phyloP scores from a whole-genome alignment of 2,113 vertebrate species.

The Bufo gargarizans region DNA sequence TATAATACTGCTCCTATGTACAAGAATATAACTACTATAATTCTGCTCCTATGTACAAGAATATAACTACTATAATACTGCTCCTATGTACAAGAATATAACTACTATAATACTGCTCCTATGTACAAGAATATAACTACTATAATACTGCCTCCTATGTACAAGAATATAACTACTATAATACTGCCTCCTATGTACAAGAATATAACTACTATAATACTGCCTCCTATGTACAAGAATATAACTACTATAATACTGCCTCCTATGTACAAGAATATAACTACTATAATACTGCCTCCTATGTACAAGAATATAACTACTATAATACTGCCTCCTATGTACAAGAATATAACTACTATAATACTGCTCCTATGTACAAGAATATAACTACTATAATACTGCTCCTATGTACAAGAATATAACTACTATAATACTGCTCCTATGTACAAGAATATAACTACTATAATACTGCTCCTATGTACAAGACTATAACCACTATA shows the following conservation, averaged over 20 bases:
- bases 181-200: too few species aligned
- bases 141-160: neutral
- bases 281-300: conserved; percentile 9
- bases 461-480: neutral
- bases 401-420: neutral
- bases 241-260: conserved; percentile 14
- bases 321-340: conserved; percentile 7
- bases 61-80: too few species aligned
- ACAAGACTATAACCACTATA: neutral
- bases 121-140: neutral
- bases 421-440: too few species aligned
- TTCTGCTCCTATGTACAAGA: too few species aligned
- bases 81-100: neutral
- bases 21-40: too few species aligned
- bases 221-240: conserved; percentile 6
- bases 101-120: neutral
- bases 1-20: too few species aligned
- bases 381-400: neutral
- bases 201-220: too few species aligned
- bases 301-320: conserved; percentile 10
- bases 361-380: neutral
- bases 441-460: too few species aligned
- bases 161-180: too few species aligned
- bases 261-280: conserved; percentile 2
- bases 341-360: conserved; percentile 16